Percentiles rank a stretch among this genome's conserved stretches.
phyloP scores from a whole-genome alignment of 2,888 invertebrate genomes.

The Chrysolina haemoptera region DNA sequence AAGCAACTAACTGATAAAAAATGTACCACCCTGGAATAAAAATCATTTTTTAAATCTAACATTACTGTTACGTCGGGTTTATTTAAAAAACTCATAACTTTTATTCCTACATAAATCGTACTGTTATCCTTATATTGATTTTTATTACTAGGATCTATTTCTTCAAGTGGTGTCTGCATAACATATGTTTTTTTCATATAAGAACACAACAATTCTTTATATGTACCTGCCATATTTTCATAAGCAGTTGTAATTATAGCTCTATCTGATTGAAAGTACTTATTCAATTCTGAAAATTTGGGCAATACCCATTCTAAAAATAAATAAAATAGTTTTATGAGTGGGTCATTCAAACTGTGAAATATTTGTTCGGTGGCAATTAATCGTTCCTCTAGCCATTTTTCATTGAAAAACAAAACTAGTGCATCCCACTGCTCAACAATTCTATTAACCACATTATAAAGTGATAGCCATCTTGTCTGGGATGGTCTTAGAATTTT shows the following conservation, averaged over 20 bases:
- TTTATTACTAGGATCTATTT: conserved; percentile 7
- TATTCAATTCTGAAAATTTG: conserved; percentile 25
- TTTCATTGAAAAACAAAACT: conserved; percentile 13
- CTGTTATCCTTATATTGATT: background rate
- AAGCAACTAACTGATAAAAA: conserved; percentile 13
- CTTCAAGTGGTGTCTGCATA: background rate
- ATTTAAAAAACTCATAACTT: background rate
- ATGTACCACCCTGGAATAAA: background rate
- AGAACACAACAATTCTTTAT: background rate
- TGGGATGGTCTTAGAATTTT: no score
- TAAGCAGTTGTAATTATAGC: background rate
- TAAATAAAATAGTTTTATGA: conserved; percentile 27
- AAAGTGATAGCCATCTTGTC: conserved; percentile 46
- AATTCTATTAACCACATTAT: conserved; percentile 49
- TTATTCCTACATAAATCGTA: background rate
- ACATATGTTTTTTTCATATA: conserved; percentile 1
- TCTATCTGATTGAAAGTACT: conserved; percentile 20
- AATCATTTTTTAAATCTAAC: background rate
- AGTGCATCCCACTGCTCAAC: conserved; percentile 31
- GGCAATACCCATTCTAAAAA: conserved; percentile 29
- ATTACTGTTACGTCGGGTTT: background rate
- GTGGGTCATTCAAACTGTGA: conserved; percentile 17
- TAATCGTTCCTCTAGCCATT: conserved; percentile 3
- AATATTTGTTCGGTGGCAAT: conserved; percentile 23
- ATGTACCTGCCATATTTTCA: conserved; percentile 7